A percentile compares a stretch with the other conserved stretches of the same genome.
Evolutionary conservation across 2,888 invertebrate genomes (phyloP).

Genomic region (Sphinx pinastri): DNA sequence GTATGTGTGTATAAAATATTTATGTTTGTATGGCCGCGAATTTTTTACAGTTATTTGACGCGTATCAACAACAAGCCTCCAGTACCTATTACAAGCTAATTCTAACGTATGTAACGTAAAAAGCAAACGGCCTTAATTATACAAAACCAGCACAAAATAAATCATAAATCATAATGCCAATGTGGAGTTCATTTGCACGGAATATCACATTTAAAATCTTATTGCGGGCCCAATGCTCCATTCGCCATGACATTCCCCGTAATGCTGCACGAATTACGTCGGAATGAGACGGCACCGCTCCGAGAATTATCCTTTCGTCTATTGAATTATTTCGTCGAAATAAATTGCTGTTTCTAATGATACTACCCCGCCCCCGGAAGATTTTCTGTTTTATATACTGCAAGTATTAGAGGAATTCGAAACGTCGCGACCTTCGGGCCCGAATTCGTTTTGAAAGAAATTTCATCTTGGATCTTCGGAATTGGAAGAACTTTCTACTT

Average conservation of each 20-base stretch:
- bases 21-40: too few relatives aligned
- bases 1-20: too few relatives aligned
- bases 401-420: slow-evolving; percentile 40
- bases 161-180: slow-evolving; percentile 50
- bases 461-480: neutral
- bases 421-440: slow-evolving; percentile 30
- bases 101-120: neutral
- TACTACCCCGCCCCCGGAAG: slow-evolving; percentile 28
- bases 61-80: too few relatives aligned
- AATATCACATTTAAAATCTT: slow-evolving; percentile 74
- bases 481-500: neutral
- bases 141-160: slow-evolving; percentile 40
- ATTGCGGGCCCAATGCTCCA: slow-evolving; percentile 52
- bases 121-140: slow-evolving; percentile 33
- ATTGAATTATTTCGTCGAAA: slow-evolving; percentile 56
- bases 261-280: slow-evolving; percentile 59
- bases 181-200: slow-evolving; percentile 63
- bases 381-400: slow-evolving; percentile 51
- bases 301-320: slow-evolving; percentile 57
- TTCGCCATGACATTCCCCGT: slow-evolving; percentile 50
- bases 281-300: slow-evolving; percentile 48
- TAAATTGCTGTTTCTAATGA: slow-evolving; percentile 55
- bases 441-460: slow-evolving; percentile 29
- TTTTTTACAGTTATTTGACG: too few relatives aligned
- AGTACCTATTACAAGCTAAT: neutral